A percentile compares a stretch with the other conserved stretches of the same genome.
phyloP scores from a whole-genome alignment of 2,113 vertebrate species.

The Hystrix cristata region DNA sequence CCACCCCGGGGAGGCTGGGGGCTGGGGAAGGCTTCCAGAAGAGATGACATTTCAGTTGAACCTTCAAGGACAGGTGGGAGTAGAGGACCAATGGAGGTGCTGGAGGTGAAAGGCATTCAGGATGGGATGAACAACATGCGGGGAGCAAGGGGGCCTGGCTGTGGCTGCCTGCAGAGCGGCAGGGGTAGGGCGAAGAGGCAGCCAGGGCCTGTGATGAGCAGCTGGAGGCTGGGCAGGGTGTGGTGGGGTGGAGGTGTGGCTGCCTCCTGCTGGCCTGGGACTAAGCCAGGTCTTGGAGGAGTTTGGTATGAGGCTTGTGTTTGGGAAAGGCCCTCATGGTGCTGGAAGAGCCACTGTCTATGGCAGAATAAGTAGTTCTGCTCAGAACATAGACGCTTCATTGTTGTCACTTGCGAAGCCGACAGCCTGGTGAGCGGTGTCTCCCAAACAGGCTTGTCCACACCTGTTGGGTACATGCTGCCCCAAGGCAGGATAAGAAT shows the following conservation, averaged over 20 bases:
- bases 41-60: background rate
- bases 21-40: background rate
- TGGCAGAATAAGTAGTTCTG: too few relatives aligned
- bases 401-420: accelerated
- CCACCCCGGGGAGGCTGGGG: background rate
- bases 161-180: background rate
- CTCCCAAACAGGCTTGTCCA: accelerated
- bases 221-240: too few relatives aligned
- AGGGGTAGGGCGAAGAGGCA: background rate
- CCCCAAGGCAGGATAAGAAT: background rate
- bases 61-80: background rate
- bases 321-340: background rate
- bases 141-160: too few relatives aligned
- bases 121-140: background rate
- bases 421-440: background rate
- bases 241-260: background rate
- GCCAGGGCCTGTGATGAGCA: accelerated
- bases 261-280: background rate
- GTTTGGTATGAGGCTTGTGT: accelerated
- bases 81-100: background rate
- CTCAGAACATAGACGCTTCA: background rate
- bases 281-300: background rate
- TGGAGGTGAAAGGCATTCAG: accelerated
- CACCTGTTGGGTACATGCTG: background rate
- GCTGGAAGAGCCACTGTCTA: background rate